Evolutionary conservation across 2,113 vertebrate genomes (phyloP), one percentile per base, ranked within the genome.

Genomic region (Peromyscus leucopus): DNA sequence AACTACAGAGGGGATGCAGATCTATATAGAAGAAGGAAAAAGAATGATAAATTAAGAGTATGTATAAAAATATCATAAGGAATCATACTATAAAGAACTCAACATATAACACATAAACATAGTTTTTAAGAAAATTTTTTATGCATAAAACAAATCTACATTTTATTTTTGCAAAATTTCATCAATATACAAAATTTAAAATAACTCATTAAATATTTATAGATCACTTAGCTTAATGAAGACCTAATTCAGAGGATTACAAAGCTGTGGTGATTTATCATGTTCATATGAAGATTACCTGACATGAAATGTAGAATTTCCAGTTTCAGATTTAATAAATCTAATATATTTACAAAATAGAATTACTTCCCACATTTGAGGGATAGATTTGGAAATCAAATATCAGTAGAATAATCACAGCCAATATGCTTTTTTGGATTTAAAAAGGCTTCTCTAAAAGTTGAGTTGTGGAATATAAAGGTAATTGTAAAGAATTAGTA

Each of bases 321-420:
- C 95, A 95, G 63, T 42, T 94, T 98, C 55, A 82, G 9, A 90
- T 65, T 93, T 57, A 61, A 96, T 96, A 96, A 55, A 3, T 57
- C 31, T 79, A 95, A 69, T 78, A 94, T 90, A 91, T 89, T 93
- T 48, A 15, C 9, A 86, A 96, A 96, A 28, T 0, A 96, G 96
- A 97, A 97, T 84, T 63, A 59, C 2, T 39, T 61, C 12, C 26
- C 24, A 61, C 8, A 22, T 2, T 57, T 8, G 10, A 74, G 93
- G 89, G 65, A 9, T 96, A 96, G 26, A 86, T 93, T 98, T 98
- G 89, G 90, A 89, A n/a, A n/a, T n/a, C n/a, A n/a, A n/a, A n/a
- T n/a, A n/a, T n/a, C n/a, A n/a, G 8, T 51, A 51, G 48, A 98
- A 98, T 89, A 98, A 98, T 95, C 51, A 96, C 96, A 1, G 7